A percentile compares a stretch with the other conserved stretches of the same genome.
These are phyloP conservation scores for Micromesistius poutassou DNA, from an alignment of 2,797 vertebrate species.

Conservation along the genomic window DNA sequence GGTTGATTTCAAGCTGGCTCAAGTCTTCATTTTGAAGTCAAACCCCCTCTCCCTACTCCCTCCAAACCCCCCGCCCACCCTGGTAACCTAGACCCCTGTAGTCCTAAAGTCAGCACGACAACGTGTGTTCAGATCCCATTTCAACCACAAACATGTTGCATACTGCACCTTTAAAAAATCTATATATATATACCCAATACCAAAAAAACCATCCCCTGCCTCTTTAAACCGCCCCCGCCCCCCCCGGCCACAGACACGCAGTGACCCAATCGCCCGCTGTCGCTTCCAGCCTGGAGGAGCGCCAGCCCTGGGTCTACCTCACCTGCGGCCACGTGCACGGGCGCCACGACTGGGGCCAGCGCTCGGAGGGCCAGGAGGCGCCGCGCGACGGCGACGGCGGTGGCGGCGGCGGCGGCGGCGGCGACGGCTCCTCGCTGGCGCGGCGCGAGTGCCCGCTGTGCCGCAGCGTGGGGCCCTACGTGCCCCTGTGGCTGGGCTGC, in stretches of 20 bases:
- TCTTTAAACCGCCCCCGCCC: neutral
- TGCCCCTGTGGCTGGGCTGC: constrained; percentile 92
- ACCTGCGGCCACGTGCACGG: constrained; percentile 92
- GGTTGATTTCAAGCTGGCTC: no score
- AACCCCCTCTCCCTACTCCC: no score
- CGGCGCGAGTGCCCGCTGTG: constrained; percentile 94
- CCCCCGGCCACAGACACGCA: neutral
- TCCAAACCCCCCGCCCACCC: no score
- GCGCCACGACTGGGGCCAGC: constrained; percentile 93
- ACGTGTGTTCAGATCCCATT: no score
- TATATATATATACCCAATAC: no score
- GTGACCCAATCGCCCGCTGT: neutral
- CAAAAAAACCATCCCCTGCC: neutral
- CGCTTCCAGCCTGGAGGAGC: constrained; percentile 85
- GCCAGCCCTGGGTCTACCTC: constrained; percentile 96
- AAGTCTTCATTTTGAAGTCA: no score
- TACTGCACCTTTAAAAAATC: no score
- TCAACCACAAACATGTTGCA: no score
- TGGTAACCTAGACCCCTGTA: no score
- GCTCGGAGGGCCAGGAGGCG: constrained; percentile 73
- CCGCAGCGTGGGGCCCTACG: constrained; percentile 89
- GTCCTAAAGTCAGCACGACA: no score
- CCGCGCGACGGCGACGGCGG: constrained; percentile 51
- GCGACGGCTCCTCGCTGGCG: constrained; percentile 53
- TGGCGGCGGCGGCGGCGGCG: constrained; percentile 53